These are phyloP conservation scores for Heliocidaris erythrogramma DNA, from an alignment of 35 echinoderm and acorn worm genomes.

Conservation along the genomic window DNA sequence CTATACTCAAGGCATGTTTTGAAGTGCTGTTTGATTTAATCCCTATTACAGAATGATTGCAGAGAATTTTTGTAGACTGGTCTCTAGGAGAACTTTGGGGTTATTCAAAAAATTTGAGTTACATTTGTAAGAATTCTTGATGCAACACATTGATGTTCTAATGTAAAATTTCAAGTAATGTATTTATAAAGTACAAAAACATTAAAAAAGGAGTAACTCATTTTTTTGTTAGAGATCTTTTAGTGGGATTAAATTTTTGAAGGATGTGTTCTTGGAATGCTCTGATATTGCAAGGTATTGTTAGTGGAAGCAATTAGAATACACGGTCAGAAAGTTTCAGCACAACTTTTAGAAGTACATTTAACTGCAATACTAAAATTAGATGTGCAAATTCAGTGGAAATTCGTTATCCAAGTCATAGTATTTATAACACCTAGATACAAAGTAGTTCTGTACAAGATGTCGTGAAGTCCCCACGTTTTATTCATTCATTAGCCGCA, in stretches of 20 bases:
- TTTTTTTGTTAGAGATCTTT: too few relatives aligned
- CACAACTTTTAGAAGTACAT: not conserved
- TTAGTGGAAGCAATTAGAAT: not conserved
- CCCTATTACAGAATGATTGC: not conserved
- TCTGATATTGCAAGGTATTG: not conserved
- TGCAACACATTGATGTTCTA: too few relatives aligned
- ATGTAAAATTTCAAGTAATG: too few relatives aligned
- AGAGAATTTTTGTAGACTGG: not conserved
- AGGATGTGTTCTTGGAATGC: too few relatives aligned
- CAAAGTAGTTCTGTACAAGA: not conserved
- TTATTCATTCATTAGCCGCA: not conserved
- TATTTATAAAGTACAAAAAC: too few relatives aligned
- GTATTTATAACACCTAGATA: not conserved
- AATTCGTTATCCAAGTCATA: not conserved
- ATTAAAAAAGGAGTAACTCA: too few relatives aligned
- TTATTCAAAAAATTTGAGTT: too few relatives aligned
- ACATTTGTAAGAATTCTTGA: too few relatives aligned
- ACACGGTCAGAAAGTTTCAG: not conserved
- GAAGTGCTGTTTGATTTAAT: not conserved
- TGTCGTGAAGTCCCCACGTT: not conserved
- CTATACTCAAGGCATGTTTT: not conserved
- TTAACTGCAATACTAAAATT: not conserved
- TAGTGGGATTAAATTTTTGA: too few relatives aligned
- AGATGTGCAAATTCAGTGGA: not conserved
- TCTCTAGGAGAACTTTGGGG: not conserved